Conservation (phyloP, 2,888 invertebrate species). For the Nephrocerus scutellatus region DNA sequence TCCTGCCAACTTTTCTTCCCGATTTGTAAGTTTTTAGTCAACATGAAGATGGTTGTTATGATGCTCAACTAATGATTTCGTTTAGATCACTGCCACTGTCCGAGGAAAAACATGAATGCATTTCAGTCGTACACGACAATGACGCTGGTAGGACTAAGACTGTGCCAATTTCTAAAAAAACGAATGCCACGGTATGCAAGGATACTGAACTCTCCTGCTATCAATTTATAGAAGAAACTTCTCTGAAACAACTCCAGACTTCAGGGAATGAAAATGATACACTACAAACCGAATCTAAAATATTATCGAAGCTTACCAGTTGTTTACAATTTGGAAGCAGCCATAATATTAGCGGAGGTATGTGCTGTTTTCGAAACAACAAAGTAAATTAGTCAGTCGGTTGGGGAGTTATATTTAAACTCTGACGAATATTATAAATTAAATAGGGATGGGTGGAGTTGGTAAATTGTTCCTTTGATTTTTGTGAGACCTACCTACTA, state of each 20-base stretch:
- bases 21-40: conserved; percentile 47
- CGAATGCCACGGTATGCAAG: conserved; percentile 26
- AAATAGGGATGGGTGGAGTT: conserved; percentile 7
- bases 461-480: conserved; percentile 13
- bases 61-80: neutral
- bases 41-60: neutral
- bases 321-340: conserved; percentile 34
- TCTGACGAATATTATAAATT: no score
- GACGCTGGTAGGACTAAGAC: conserved; percentile 50
- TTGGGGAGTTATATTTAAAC: no score
- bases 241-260: neutral
- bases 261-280: conserved; percentile 18
- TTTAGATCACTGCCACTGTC: neutral
- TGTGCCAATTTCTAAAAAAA: conserved; percentile 44
- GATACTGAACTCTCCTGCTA: conserved; percentile 30
- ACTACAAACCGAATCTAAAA: conserved; percentile 15
- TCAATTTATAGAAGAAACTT: conserved; percentile 32
- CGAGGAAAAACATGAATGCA: conserved; percentile 53
- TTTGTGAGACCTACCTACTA: no score
- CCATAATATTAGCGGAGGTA: conserved; percentile 14
- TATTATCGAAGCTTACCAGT: conserved; percentile 31
- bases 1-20: conserved; percentile 58
- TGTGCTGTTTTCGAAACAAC: no score
- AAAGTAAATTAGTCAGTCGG: no score
- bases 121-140: conserved; percentile 57